phyloP scores from a whole-genome alignment of 2,113 vertebrate genomes.

The Mobula hypostoma region DNA sequence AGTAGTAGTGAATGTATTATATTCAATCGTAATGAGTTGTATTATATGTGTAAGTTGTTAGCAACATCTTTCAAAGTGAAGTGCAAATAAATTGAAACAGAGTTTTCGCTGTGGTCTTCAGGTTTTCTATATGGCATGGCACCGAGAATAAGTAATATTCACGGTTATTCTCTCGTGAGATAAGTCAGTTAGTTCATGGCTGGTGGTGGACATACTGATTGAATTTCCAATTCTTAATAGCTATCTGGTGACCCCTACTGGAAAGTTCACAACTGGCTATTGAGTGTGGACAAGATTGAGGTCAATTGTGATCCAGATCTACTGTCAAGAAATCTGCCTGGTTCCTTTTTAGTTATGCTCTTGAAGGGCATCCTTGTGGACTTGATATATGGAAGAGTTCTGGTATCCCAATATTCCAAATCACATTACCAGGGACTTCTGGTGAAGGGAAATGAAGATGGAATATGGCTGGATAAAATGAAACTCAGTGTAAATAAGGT shows the following conservation, averaged over 20 bases:
- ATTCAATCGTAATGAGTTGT: no score
- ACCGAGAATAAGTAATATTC: not conserved
- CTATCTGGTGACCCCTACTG: constrained; percentile 35
- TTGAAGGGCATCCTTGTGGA: not conserved
- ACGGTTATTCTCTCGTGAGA: not conserved
- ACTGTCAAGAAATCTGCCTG: not conserved
- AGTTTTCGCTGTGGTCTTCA: not conserved
- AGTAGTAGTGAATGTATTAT: not conserved
- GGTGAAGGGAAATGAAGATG: not conserved
- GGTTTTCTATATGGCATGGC: not conserved
- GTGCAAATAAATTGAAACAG: not conserved
- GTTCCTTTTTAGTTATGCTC: not conserved
- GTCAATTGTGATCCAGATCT: not conserved
- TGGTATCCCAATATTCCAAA: not conserved
- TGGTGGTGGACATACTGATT: not conserved
- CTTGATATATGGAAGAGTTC: not conserved
- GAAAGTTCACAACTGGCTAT: constrained; percentile 9
- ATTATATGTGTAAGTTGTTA: not conserved
- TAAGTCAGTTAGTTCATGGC: not conserved
- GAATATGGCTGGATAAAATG: not conserved
- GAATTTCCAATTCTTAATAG: not conserved
- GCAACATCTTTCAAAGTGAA: not conserved
- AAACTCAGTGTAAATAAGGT: not conserved
- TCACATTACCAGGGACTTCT: not conserved
- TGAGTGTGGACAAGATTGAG: not conserved